Conservation (phyloP, 2,113 vertebrate species). For the Sapajus apella region DNA sequence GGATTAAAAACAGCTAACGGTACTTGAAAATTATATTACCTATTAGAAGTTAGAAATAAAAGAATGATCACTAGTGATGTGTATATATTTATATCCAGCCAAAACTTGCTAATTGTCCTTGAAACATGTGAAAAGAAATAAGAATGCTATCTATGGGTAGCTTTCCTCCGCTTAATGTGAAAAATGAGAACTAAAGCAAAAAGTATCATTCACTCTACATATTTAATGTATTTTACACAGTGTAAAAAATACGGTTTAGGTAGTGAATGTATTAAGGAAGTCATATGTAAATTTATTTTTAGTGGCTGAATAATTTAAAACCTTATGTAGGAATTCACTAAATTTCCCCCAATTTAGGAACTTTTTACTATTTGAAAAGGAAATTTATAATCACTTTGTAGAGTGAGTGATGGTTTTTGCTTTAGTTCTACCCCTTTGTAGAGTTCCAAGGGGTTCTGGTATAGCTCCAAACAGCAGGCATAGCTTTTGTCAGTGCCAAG, state of each 20-base stretch:
- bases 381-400: neutral
- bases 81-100: neutral
- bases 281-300: neutral
- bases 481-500: neutral
- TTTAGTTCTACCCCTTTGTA: too few species aligned
- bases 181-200: neutral
- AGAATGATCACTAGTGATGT: neutral
- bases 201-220: neutral
- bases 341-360: constrained; percentile 36
- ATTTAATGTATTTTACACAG: too few species aligned
- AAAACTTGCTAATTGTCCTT: neutral
- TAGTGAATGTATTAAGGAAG: neutral
- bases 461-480: neutral
- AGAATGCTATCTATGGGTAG: neutral
- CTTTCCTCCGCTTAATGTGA: neutral
- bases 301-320: constrained; percentile 19
- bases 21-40: neutral
- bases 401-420: too few species aligned
- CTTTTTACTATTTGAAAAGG: constrained; percentile 19
- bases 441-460: neutral
- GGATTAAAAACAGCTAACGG: neutral
- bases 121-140: neutral
- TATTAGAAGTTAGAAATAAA: constrained; percentile 36
- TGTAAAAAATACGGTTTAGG: neutral
- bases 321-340: neutral